Evolutionary conservation across 1,140 invertebrate genomes (phyloP).

Genomic region (Neoseiulus cucumeris): DNA sequence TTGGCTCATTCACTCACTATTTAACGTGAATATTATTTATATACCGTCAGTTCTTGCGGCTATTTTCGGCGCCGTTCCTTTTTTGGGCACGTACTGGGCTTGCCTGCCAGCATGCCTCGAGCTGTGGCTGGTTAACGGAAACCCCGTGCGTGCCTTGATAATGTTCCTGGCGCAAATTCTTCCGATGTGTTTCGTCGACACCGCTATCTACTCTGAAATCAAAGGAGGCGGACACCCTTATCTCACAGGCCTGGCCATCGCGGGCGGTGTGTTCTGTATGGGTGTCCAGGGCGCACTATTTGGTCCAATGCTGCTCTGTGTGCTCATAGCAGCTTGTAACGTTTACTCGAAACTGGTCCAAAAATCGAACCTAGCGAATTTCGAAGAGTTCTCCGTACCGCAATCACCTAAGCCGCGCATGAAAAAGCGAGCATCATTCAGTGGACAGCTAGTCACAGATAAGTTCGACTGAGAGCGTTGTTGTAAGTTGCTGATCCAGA

Average conservation of each 20-base stretch:
- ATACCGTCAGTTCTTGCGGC: constrained; percentile 80
- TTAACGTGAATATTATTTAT: constrained; percentile 71
- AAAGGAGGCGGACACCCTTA: constrained; percentile 94
- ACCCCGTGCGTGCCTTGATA: constrained; percentile 44
- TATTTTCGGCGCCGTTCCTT: constrained; percentile 75
- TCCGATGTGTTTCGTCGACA: constrained; percentile 71
- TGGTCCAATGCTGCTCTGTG: constrained; percentile 77
- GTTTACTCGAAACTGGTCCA: constrained; percentile 33
- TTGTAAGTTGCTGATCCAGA: too few species aligned
- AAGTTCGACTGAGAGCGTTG: background rate
- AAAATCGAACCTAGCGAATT: background rate
- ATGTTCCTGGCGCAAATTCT: constrained; percentile 65
- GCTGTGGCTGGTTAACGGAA: constrained; percentile 70
- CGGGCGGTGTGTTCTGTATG: constrained; percentile 91
- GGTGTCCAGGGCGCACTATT: constrained; percentile 90
- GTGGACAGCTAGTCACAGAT: constrained; percentile 5
- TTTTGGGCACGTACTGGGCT: constrained; percentile 81
- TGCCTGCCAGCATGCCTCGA: constrained; percentile 78
- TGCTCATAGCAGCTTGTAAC: constrained; percentile 55
- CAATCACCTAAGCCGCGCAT: background rate
- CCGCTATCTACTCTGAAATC: constrained; percentile 87
- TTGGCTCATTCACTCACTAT: constrained; percentile 87
- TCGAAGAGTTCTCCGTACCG: background rate
- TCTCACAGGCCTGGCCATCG: constrained; percentile 87
- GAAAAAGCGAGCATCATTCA: constrained; percentile 2